These are phyloP conservation scores for Desmodus rotundus DNA, from an alignment of 2,113 vertebrate genomes.

Conservation along the genomic window DNA sequence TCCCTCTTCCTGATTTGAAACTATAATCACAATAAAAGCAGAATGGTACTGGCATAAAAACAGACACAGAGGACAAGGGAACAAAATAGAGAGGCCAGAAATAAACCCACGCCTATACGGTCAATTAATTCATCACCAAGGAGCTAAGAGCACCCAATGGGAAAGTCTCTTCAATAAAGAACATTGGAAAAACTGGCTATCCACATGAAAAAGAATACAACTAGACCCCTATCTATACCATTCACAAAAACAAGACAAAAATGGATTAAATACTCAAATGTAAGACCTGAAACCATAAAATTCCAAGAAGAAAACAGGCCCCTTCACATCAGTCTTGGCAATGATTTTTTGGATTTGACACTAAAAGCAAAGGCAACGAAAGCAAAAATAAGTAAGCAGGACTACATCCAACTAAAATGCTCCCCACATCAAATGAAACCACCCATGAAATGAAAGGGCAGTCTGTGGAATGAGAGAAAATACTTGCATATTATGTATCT, in stretches of 20 bases:
- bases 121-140: too few species aligned
- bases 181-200: neutral
- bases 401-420: neutral
- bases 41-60: too few species aligned
- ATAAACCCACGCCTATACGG: too few species aligned
- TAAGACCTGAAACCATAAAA: neutral
- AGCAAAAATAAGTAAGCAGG: neutral
- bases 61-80: too few species aligned
- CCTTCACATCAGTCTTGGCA: neutral
- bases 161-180: too few species aligned
- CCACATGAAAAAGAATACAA: neutral
- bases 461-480: neutral
- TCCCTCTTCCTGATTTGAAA: too few species aligned
- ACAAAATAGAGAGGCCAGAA: too few species aligned
- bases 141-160: too few species aligned
- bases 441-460: neutral
- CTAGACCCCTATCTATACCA: neutral
- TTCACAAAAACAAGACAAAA: neutral
- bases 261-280: neutral
- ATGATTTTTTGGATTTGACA: neutral
- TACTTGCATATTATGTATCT: neutral
- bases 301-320: neutral
- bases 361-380: neutral
- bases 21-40: too few species aligned
- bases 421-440: neutral